Conservation (phyloP, 1,140 invertebrate species). For the Drosophila nigrodunni region DNA sequence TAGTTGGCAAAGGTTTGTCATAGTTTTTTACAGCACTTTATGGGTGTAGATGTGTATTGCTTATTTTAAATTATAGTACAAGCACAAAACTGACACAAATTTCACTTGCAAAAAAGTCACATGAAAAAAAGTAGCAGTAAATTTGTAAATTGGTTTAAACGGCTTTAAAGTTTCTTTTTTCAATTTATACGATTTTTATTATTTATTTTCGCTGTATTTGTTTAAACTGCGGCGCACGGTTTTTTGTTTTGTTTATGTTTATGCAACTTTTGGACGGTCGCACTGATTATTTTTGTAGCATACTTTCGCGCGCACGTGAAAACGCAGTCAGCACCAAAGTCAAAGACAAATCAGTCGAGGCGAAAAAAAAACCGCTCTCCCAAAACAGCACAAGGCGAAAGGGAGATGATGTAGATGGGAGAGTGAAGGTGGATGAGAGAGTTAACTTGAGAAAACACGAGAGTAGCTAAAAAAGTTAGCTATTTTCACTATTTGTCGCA, state of each 20-base stretch:
- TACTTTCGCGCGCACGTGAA: constrained; percentile 60
- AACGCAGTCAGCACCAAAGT: constrained; percentile 33
- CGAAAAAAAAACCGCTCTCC: not conserved
- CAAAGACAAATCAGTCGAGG: constrained; percentile 20
- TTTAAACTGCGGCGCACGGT: constrained; percentile 3
- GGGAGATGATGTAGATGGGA: constrained; percentile 5
- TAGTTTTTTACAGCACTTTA: not conserved
- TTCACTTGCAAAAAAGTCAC: constrained; percentile 36
- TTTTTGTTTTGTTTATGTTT: constrained; percentile 65
- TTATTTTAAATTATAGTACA: not conserved
- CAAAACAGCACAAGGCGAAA: no score
- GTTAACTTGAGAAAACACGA: constrained; percentile 14
- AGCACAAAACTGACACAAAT: constrained; percentile 13
- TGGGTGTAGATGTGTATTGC: not conserved
- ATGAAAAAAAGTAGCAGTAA: constrained; percentile 48
- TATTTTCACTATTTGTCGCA: not conserved
- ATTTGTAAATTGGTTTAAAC: not conserved
- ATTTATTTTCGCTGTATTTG: not conserved
- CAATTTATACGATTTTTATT: not conserved
- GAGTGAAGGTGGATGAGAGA: not conserved
- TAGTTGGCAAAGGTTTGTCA: not conserved
- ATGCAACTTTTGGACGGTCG: constrained; percentile 52
- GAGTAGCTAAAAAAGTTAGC: not conserved
- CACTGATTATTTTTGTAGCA: constrained; percentile 43
- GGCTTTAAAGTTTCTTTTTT: not conserved